These are phyloP conservation scores for Corvus moneduloides DNA, from an alignment of 2,113 vertebrate species.

Conservation along the genomic window DNA sequence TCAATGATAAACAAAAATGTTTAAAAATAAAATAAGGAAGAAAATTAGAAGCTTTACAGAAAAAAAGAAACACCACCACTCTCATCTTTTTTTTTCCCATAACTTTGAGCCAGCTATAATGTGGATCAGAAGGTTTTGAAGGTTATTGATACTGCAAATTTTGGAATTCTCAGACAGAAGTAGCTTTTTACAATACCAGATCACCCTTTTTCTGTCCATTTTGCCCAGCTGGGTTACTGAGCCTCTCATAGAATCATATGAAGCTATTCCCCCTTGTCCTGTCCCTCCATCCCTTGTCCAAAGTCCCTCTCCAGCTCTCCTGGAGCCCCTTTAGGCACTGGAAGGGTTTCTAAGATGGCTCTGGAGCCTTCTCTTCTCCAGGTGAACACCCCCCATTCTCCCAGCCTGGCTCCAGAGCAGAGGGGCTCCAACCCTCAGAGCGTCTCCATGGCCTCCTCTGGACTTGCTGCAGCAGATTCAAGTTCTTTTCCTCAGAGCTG, in stretches of 20 bases:
- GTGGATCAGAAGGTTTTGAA: neutral
- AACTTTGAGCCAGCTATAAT: neutral
- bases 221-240: neutral
- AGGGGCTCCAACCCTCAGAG: neutral
- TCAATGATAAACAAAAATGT: neutral
- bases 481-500: neutral
- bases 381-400: neutral
- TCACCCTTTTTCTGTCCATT: neutral
- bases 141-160: neutral
- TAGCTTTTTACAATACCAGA: neutral
- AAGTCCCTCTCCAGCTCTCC: neutral
- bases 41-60: neutral
- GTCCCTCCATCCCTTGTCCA: neutral
- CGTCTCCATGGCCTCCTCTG: rapidly evolving
- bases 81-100: neutral
- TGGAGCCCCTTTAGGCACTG: neutral
- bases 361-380: neutral
- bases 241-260: rapidly evolving
- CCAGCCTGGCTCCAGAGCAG: neutral
- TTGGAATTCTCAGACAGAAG: neutral
- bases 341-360: neutral
- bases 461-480: rapidly evolving
- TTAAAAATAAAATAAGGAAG: neutral
- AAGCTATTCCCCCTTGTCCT: neutral
- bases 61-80: neutral